A percentile compares a stretch with the other conserved stretches of the same genome.
Conservation (phyloP, 2,888 invertebrate species). For the Meteorus colon region DNA sequence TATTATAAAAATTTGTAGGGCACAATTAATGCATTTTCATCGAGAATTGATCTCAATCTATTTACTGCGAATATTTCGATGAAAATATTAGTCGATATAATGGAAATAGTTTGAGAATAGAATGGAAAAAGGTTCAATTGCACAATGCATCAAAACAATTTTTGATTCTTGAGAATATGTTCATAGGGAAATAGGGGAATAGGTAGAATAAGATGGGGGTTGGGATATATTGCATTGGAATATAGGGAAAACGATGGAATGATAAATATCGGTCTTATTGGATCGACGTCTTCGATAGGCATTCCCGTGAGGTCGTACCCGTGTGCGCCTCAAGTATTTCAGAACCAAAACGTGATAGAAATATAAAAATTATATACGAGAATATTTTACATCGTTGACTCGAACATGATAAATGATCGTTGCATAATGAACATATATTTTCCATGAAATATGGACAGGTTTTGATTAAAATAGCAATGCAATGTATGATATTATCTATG, state of each 20-base stretch:
- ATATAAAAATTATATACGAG: slow-evolving; percentile 31
- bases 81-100: slow-evolving; percentile 8
- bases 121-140: slow-evolving; percentile 8
- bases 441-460: neutral
- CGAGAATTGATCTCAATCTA: no score
- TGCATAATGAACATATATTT: neutral
- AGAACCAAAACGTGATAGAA: slow-evolving; percentile 39
- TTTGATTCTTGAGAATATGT: slow-evolving; percentile 13
- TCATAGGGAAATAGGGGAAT: slow-evolving; percentile 2
- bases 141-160: slow-evolving; percentile 10
- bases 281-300: slow-evolving; percentile 34
- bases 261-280: slow-evolving; percentile 45
- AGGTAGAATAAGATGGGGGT: slow-evolving; percentile 19
- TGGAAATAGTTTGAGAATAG: neutral
- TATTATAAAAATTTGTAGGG: no score
- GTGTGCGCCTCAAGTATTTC: slow-evolving; percentile 25
- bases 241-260: slow-evolving; percentile 37
- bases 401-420: neutral
- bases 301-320: slow-evolving; percentile 32
- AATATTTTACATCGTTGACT: slow-evolving; percentile 5
- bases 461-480: neutral
- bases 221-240: slow-evolving; percentile 38
- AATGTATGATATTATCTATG: no score
- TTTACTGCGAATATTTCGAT: neutral
- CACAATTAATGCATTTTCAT: no score